Base-by-base conservation (phyloP, 2,888 invertebrate genomes). In the Melanophora roralis region DNA sequence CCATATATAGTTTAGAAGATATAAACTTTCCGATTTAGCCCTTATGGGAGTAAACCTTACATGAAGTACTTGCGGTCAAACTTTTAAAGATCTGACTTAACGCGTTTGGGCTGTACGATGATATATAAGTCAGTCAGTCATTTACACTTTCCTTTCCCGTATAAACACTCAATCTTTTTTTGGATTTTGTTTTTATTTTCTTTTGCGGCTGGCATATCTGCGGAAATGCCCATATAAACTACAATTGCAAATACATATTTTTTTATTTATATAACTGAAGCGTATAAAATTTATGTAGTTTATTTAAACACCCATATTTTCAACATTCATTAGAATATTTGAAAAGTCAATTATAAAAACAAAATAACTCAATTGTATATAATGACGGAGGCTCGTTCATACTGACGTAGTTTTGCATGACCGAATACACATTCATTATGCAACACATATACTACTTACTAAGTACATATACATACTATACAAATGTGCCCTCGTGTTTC, bases 311-410 rank as follows among this genome's bases (percentile, higher is more conserved):
- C 69, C 69, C 69, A 76, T 69, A 57, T 76, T 49, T 69, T 76
- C 69, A 62, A 69, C 64, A 69, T 76, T 76, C 69, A 76, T 40
- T 64, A 47, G 45, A 64, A 45, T 68, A 36, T 62, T 62, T 21
- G 5, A 64, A 76, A 49, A 62, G n/a, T n/a, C n/a, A n/a, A n/a
- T n/a, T n/a, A n/a, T n/a, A 49, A 38, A 21, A 65, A 64, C 0
- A 57, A 57, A 21, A 21, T 34, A 68, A 32, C 36, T 36, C 23
- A 47, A 23, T 51, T 62, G 11, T 62, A 62, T 62, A 47, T 57
- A 59, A 62, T 45, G 59, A 73, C 43, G 81, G 83, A 82, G 83
- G 83, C 83, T 83, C 83, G 83, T 81, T 82, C 53, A 40, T 78
- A 62, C 77, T 83, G 83, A 83, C 83, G 83, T 81, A 69, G 77